A percentile compares a stretch with the other conserved stretches of the same genome.
phyloP scores from a whole-genome alignment of 1,140 invertebrate species.

The Pteromalus puparum region DNA sequence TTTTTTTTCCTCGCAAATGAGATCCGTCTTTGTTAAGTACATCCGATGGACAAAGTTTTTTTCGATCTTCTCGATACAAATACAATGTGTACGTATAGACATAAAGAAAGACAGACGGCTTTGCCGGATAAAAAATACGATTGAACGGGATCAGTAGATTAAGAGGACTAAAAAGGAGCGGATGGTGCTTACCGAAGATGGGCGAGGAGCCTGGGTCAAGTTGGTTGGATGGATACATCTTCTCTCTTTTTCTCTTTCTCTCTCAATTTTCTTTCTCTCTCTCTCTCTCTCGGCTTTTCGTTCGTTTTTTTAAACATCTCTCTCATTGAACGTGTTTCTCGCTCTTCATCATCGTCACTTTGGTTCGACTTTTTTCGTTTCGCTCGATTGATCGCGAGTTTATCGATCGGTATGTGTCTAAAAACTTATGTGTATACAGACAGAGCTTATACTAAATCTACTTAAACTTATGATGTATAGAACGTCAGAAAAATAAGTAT shows the following conservation, averaged over 20 bases:
- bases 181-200: conserved; percentile 75
- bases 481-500: neutral
- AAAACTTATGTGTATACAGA: neutral
- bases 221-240: conserved; percentile 75
- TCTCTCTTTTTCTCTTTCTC: conserved; percentile 68
- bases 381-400: neutral
- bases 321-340: conserved; percentile 72
- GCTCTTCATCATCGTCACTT: conserved; percentile 55
- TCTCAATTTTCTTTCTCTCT: conserved; percentile 63
- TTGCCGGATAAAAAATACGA: conserved; percentile 48
- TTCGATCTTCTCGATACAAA: conserved; percentile 38
- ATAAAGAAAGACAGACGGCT: conserved; percentile 45
- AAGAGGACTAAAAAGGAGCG: conserved; percentile 74
- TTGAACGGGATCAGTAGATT: conserved; percentile 72
- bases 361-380: conserved; percentile 52
- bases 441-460: conserved; percentile 5
- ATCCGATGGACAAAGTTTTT: conserved; percentile 26
- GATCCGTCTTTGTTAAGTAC: conserved; percentile 33
- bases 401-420: conserved; percentile 4
- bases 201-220: conserved; percentile 75
- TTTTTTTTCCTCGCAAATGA: conserved; percentile 38
- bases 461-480: neutral
- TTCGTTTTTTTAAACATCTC: conserved; percentile 52
- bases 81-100: too few species aligned
- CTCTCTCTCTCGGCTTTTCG: conserved; percentile 43